Percentiles rank a stretch among this genome's conserved stretches.
phyloP scores from a whole-genome alignment of 2,888 invertebrate genomes.

The Cephus runcator region DNA sequence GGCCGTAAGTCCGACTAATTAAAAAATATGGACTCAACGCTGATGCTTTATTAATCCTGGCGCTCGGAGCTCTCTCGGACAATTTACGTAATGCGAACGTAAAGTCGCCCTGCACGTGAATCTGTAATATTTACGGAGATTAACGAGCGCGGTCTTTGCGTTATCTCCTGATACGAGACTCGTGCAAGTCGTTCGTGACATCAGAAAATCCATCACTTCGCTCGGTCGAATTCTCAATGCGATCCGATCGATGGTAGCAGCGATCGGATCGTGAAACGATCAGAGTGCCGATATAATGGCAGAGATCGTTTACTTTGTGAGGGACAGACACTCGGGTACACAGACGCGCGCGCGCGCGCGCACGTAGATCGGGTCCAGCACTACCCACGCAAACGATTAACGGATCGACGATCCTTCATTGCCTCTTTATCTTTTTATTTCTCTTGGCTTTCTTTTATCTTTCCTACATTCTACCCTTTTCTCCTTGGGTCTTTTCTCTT shows the following conservation, averaged over 20 bases:
- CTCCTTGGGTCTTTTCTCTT: neutral
- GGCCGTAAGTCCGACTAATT: slow-evolving; percentile 36
- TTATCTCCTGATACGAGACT: neutral
- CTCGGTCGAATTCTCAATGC: neutral
- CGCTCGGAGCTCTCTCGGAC: neutral
- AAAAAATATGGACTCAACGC: slow-evolving; percentile 38
- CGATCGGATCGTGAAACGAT: neutral
- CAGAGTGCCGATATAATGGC: neutral
- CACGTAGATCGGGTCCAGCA: slow-evolving; percentile 1
- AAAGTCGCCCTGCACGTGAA: neutral
- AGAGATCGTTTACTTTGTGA: neutral
- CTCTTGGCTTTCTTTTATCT: neutral
- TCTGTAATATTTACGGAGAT: neutral
- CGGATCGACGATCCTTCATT: neutral
- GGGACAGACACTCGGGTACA: neutral
- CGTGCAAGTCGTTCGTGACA: neutral
- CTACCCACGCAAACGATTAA: slow-evolving; percentile 22
- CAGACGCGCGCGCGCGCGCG: neutral
- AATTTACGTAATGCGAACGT: neutral
- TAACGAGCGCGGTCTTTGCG: neutral
- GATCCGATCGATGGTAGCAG: neutral
- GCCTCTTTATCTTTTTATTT: neutral
- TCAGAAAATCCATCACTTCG: neutral
- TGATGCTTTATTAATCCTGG: slow-evolving; percentile 15
- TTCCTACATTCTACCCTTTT: neutral